Conservation (phyloP, 2,113 vertebrate species). For the Plotosus lineatus region DNA sequence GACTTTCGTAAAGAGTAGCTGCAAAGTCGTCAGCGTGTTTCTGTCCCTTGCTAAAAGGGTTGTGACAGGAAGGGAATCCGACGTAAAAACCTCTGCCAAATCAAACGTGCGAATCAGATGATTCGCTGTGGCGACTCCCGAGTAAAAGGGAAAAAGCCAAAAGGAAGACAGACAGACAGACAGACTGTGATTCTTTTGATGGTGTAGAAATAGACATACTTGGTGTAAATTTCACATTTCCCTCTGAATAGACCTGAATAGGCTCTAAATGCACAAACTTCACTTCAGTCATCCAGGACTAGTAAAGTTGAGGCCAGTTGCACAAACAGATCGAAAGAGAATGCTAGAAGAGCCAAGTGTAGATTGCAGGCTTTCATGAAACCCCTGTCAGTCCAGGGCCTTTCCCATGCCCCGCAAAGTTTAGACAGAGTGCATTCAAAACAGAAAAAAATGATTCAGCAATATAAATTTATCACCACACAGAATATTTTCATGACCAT, state of each 20-base stretch:
- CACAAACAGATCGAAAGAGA: background rate
- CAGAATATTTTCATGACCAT: background rate
- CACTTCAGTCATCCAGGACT: background rate
- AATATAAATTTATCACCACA: constrained; percentile 2
- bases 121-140: no score
- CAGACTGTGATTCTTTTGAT: background rate
- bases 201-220: background rate
- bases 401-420: constrained; percentile 18
- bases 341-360: constrained; percentile 13
- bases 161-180: no score
- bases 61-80: no score
- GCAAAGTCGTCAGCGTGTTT: no score
- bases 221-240: background rate
- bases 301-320: background rate
- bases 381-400: constrained; percentile 12
- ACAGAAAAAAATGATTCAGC: constrained; percentile 10
- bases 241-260: background rate
- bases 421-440: constrained; percentile 34
- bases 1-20: no score
- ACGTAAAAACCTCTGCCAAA: no score
- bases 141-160: no score
- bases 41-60: no score
- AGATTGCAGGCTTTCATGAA: constrained; percentile 23
- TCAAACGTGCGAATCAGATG: no score
- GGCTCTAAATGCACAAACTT: background rate